Conservation (phyloP, 1,140 invertebrate genomes). For the Magallana ariakensis region DNA sequence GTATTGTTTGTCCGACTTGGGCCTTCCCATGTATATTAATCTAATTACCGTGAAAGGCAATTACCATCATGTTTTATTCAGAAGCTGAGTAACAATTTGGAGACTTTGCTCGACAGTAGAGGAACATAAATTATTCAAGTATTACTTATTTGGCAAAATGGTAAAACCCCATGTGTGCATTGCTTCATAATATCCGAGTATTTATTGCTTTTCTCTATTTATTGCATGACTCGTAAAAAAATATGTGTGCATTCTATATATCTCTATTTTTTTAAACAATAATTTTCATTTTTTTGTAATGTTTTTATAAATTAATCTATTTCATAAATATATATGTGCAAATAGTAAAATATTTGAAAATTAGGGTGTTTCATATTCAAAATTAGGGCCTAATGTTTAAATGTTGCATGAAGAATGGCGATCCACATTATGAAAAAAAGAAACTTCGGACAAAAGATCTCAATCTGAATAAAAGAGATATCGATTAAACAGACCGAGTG, state of each 20-base stretch:
- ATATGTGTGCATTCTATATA: not conserved
- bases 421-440: not conserved
- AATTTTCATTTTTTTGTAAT: not conserved
- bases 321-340: too few species aligned
- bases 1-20: not conserved
- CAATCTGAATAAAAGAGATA: not conserved
- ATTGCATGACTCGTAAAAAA: not conserved
- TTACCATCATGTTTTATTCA: conserved; percentile 44
- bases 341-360: too few species aligned
- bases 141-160: conserved; percentile 6
- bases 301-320: not conserved
- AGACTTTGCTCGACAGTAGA: conserved; percentile 24
- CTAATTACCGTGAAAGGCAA: conserved; percentile 45
- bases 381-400: too few species aligned
- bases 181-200: not conserved
- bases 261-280: not conserved
- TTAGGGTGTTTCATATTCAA: too few species aligned
- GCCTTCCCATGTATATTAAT: conserved; percentile 34
- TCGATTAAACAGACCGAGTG: not conserved
- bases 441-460: not conserved
- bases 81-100: not conserved
- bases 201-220: not conserved
- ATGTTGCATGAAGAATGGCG: too few species aligned
- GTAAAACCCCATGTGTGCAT: not conserved
- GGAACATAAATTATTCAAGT: conserved; percentile 30